These are phyloP conservation scores for Panthera uncia DNA, from an alignment of 2,113 vertebrate genomes.

Conservation along the genomic window DNA sequence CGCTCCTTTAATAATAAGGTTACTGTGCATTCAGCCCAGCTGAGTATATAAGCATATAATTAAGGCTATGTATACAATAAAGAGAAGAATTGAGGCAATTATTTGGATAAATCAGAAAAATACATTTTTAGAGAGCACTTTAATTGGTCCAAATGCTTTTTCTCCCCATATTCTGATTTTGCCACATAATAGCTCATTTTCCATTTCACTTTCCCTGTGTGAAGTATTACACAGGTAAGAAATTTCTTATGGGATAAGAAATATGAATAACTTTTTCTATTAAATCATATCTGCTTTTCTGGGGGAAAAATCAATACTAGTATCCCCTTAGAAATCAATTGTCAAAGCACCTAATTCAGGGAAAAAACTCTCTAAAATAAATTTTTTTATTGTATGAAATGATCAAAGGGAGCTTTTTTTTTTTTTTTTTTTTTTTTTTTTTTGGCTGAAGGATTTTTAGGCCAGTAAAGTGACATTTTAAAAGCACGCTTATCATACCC, in stretches of 20 bases:
- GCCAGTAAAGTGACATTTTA: neutral
- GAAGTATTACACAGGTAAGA: slow-evolving; percentile 47
- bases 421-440: neutral
- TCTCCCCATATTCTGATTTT: neutral
- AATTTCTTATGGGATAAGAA: slow-evolving; percentile 41
- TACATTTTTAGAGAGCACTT: slow-evolving; percentile 51
- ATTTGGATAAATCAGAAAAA: slow-evolving; percentile 52
- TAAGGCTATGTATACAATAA: slow-evolving; percentile 59
- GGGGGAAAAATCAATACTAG: neutral
- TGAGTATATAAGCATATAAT: slow-evolving; percentile 37
- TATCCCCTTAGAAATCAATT: slow-evolving; percentile 47
- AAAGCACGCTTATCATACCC: neutral
- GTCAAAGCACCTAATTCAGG: slow-evolving; percentile 56
- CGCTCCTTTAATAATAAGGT: slow-evolving; percentile 54
- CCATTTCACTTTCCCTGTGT: slow-evolving; percentile 1
- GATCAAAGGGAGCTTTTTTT: neutral
- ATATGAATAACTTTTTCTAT: slow-evolving; percentile 2
- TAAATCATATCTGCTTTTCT: slow-evolving; percentile 35
- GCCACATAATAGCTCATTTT: neutral
- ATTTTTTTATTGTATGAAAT: neutral
- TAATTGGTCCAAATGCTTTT: slow-evolving; percentile 17
- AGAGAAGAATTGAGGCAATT: slow-evolving; percentile 44
- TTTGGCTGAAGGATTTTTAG: neutral
- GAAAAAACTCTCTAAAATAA: slow-evolving; percentile 19
- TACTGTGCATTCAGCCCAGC: slow-evolving; percentile 43